These are phyloP conservation scores for Caenorhabditis sp. DNA, from an alignment of 2,888 invertebrate species.

Conservation along the genomic window DNA sequence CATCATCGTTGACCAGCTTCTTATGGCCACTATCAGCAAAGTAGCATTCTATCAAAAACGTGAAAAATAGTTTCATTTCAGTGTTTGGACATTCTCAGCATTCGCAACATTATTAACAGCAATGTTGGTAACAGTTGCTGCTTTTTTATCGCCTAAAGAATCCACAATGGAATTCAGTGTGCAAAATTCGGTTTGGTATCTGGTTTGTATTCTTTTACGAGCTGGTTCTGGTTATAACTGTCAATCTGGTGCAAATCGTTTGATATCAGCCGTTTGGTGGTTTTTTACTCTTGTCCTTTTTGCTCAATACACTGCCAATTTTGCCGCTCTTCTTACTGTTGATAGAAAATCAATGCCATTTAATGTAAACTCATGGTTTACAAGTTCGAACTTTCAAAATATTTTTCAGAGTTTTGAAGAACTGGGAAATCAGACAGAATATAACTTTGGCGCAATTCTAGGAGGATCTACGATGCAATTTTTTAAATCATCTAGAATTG, in stretches of 20 bases:
- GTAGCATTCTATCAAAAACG: conserved; percentile 8
- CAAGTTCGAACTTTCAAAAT: not conserved
- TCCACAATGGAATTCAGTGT: conserved; percentile 57
- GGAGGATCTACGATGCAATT: conserved; percentile 96
- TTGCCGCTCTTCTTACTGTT: conserved; percentile 95
- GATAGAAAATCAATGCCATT: conserved; percentile 78
- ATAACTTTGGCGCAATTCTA: conserved; percentile 89
- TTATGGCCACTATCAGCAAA: conserved; percentile 85
- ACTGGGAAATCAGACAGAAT: conserved; percentile 88
- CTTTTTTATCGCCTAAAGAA: conserved; percentile 73
- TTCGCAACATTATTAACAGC: conserved; percentile 79
- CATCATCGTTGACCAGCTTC: conserved; percentile 90
- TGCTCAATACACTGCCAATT: conserved; percentile 96
- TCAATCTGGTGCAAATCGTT: conserved; percentile 76
- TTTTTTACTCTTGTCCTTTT: conserved; percentile 97
- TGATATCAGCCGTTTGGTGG: conserved; percentile 81
- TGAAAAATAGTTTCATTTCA: conserved; percentile 69
- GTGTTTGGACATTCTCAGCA: conserved; percentile 96
- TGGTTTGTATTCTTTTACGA: conserved; percentile 83
- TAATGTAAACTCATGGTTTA: conserved; percentile 50
- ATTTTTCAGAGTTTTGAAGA: conserved; percentile 77
- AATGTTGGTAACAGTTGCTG: conserved; percentile 73
- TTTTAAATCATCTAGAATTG: conserved; percentile 72
- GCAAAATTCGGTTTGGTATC: conserved; percentile 67
- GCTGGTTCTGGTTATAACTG: conserved; percentile 92